A percentile compares a stretch with the other conserved stretches of the same genome.
Evolutionary conservation across 2,888 invertebrate species (phyloP).

Genomic region (Patella caerulea): DNA sequence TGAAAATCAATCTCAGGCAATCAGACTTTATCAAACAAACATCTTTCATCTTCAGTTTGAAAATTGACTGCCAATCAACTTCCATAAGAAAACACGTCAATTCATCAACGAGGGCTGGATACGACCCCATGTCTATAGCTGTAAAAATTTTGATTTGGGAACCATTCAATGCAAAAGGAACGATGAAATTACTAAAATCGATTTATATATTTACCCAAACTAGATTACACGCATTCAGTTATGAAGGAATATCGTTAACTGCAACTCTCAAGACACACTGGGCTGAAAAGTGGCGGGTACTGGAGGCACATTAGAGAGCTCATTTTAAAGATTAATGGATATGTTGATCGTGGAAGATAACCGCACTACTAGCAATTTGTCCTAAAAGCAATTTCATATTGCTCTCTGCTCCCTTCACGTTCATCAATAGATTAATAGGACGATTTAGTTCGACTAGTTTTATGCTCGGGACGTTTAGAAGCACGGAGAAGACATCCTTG

Average conservation of each 20-base stretch:
- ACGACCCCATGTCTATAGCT: too few species aligned
- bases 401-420: conserved; percentile 16
- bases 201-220: conserved; percentile 37
- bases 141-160: too few species aligned
- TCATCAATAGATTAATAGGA: conserved; percentile 21
- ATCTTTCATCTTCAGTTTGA: too few species aligned
- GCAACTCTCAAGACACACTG: too few species aligned
- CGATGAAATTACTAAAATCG: conserved; percentile 28
- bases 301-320: conserved; percentile 19
- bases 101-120: too few species aligned
- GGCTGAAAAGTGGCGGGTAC: conserved; percentile 10
- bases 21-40: too few species aligned
- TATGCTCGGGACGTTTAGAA: too few species aligned
- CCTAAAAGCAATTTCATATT: conserved; percentile 21
- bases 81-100: too few species aligned
- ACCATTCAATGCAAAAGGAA: background rate
- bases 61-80: too few species aligned
- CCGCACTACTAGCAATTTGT: conserved; percentile 19
- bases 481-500: too few species aligned
- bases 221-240: conserved; percentile 37
- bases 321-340: conserved; percentile 19
- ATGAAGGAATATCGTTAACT: too few species aligned
- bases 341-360: conserved; percentile 12
- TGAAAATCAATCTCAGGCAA: too few species aligned
- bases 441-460: conserved; percentile 10